phyloP scores from a whole-genome alignment of 1,140 invertebrate genomes.

The Brachionus calyciflorus region DNA sequence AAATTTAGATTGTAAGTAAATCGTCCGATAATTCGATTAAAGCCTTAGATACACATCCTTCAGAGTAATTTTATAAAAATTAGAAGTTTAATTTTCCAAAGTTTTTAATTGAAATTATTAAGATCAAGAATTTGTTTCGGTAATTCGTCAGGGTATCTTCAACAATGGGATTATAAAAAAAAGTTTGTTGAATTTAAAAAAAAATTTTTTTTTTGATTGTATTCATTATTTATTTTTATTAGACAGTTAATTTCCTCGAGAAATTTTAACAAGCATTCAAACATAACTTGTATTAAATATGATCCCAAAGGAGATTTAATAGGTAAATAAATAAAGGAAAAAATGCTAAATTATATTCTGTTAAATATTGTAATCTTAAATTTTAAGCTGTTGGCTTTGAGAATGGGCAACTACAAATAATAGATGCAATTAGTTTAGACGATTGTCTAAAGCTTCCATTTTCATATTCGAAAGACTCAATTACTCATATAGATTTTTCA shows the following conservation, averaged over 20 bases:
- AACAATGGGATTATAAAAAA: constrained; percentile 59
- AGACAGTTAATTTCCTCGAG: constrained; percentile 11
- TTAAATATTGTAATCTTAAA: background rate
- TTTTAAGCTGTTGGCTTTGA: constrained; percentile 57
- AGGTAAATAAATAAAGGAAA: constrained; percentile 49
- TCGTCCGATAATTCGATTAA: constrained; percentile 58
- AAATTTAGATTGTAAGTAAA: constrained; percentile 55
- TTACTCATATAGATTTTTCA: constrained; percentile 59
- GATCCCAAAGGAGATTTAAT: constrained; percentile 56
- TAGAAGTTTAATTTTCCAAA: background rate
- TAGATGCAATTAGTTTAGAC: constrained; percentile 57
- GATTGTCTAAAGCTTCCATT: constrained; percentile 55
- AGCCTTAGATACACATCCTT: constrained; percentile 57
- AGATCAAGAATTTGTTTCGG: constrained; percentile 57
- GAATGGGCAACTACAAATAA: constrained; percentile 55
- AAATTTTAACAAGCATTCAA: constrained; percentile 30
- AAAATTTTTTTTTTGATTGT: background rate
- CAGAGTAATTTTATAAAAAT: constrained; percentile 52
- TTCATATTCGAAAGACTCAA: constrained; percentile 55
- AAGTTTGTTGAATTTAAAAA: constrained; percentile 56
- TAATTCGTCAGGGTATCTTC: constrained; percentile 57
- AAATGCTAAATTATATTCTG: background rate
- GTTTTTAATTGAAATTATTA: no score
- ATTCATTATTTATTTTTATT: background rate
- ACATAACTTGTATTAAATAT: constrained; percentile 49